Evolutionary conservation across 92 coral and sea anemone species (phyloP).

Genomic region (Actinostola sp.): DNA sequence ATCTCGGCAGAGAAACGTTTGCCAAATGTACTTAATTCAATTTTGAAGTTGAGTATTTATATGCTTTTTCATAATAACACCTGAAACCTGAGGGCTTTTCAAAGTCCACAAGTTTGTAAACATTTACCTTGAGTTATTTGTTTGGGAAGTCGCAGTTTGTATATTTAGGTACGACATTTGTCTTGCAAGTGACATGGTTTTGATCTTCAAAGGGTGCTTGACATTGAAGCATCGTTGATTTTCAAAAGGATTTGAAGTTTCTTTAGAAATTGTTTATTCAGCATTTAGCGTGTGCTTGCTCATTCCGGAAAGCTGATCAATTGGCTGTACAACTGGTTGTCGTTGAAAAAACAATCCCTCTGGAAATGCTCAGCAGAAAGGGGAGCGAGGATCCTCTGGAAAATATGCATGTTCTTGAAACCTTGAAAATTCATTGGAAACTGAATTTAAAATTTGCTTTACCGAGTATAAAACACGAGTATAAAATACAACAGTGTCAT

Average conservation of each 20-base stretch:
- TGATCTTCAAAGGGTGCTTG: neutral
- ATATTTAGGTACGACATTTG: neutral
- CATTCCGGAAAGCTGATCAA: neutral
- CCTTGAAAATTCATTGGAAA: too few relatives aligned
- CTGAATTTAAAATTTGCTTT: too few relatives aligned
- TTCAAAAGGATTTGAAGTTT: neutral
- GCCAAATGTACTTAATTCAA: neutral
- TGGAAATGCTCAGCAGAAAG: neutral
- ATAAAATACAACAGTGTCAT: too few relatives aligned
- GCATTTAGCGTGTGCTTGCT: neutral
- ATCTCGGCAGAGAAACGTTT: conserved; percentile 1
- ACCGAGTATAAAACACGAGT: too few relatives aligned
- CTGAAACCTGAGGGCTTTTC: neutral
- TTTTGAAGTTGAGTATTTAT: neutral
- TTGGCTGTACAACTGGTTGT: neutral
- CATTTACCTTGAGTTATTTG: neutral
- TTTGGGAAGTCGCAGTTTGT: neutral
- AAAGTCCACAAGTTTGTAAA: neutral
- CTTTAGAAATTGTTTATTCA: neutral
- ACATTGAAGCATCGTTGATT: neutral
- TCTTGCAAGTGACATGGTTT: neutral
- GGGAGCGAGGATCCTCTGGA: too few relatives aligned
- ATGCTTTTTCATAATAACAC: neutral
- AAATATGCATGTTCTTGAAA: too few relatives aligned
- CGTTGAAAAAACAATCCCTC: neutral